Base-by-base conservation (phyloP, 2,113 vertebrate genomes). In the Stegastes partitus region DNA sequence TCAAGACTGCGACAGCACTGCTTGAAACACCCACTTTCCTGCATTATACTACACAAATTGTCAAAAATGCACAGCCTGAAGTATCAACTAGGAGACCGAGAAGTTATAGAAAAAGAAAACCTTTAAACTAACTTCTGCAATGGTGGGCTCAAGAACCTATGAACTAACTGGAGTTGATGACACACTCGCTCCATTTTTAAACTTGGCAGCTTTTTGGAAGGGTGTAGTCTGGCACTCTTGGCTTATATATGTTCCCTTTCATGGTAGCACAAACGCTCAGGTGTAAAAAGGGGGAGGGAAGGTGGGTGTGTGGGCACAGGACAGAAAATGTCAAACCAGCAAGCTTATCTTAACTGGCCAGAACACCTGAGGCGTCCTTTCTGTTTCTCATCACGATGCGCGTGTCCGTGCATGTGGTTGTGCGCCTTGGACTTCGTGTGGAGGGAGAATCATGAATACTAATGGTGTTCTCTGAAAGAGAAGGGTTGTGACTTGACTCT, bases 291-390 rank as follows among this genome's bases (percentile, higher is more conserved):
- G 47, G 61, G 47, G 51, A 45, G 58, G 7, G 53, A 16, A 42
- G 49, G 57, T 64, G 68, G 10, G 26, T 28, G 23, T 67, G 62
- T 55, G 2, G 55, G 55, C 34, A 0, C 59, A 77, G 66, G 68
- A 84, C 73, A 74, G 74, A 74, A 92, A 88, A 87, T 91, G 88
- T 91, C 88, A 90, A 82, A 88, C 76, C 81, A 73, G 78, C 79
- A 28, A 57, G 88, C 90, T 93, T 93, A 93, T 93, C 92, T 91
- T 82, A 83, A 90, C 85, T 86, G 83, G 81, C 84, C 92, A 93
- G 90, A 89, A 87, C 82, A 91, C 91, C 89, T 83, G 86, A 91
- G 73, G 76, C 73, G 63, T 86, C 72, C 79, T 85, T 79, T 89
- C 77, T 80, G 71, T 86, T 86, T 69, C 73, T 82, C 75, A 90